Percentiles rank a stretch among this genome's conserved stretches.
Conservation (phyloP, 2,888 invertebrate species). For the Drosophila kuntzei region DNA sequence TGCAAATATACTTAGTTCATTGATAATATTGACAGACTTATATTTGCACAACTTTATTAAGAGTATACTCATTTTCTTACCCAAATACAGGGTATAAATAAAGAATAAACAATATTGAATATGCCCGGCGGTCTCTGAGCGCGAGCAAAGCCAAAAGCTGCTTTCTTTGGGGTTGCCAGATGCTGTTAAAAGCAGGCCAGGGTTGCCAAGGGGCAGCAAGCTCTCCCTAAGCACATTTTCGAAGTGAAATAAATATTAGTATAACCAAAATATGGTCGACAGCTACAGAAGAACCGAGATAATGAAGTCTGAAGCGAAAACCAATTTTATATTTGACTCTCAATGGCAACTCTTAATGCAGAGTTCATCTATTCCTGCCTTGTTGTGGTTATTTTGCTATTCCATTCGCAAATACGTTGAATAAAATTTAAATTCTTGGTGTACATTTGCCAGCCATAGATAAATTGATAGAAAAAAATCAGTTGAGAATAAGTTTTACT, state of each 20-base stretch:
- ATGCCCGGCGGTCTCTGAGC: conserved; percentile 50
- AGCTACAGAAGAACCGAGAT: not conserved
- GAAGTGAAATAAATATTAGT: not conserved
- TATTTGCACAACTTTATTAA: not conserved
- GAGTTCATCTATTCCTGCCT: not conserved
- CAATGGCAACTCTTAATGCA: conserved; percentile 20
- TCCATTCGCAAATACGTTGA: not conserved
- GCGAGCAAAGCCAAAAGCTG: conserved; percentile 1
- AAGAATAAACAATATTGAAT: conserved; percentile 59
- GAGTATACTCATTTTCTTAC: not conserved
- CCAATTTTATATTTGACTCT: conserved; percentile 46
- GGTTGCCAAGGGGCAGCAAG: conserved; percentile 1
- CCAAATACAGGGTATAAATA: not conserved
- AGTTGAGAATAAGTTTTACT: not conserved
- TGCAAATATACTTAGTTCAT: too few species aligned
- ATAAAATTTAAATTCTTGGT: not conserved
- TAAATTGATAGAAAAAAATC: conserved; percentile 2
- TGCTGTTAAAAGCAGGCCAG: conserved; percentile 9
- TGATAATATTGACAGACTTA: too few species aligned
- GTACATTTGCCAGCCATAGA: not conserved
- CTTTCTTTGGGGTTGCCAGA: conserved; percentile 5
- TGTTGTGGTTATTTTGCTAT: not conserved
- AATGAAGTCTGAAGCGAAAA: conserved; percentile 33
- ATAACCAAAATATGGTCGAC: conserved; percentile 4
- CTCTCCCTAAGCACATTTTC: not conserved